These are phyloP conservation scores for Centruroides vittatus DNA, from an alignment of 1,140 invertebrate genomes.

Conservation along the genomic window DNA sequence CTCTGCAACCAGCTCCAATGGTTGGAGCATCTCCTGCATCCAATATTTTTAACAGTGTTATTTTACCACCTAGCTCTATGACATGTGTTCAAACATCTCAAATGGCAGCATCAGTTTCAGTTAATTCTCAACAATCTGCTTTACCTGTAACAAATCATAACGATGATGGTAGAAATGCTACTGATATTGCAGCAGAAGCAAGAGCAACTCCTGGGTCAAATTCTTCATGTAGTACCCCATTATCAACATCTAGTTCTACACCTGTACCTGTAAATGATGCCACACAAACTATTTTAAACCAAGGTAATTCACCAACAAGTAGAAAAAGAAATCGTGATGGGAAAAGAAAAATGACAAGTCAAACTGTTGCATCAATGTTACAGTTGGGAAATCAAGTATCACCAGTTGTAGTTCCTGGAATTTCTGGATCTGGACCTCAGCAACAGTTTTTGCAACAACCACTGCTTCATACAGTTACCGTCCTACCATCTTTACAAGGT, in stretches of 20 bases:
- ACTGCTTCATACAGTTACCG: slow-evolving; percentile 13
- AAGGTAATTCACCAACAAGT: slow-evolving; percentile 24
- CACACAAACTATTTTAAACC: slow-evolving; percentile 7
- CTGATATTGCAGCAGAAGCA: slow-evolving; percentile 10
- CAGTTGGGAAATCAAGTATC: slow-evolving; percentile 48
- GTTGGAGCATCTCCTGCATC: slow-evolving; percentile 6
- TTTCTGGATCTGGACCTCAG: slow-evolving; percentile 2
- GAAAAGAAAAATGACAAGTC: slow-evolving; percentile 51
- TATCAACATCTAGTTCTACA: slow-evolving; percentile 17
- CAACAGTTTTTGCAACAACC: slow-evolving; percentile 14
- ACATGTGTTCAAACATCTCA: slow-evolving; percentile 6
- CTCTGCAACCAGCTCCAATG: slow-evolving; percentile 6
- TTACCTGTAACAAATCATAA: neutral
- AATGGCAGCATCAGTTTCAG: neutral
- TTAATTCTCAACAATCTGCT: slow-evolving; percentile 3
- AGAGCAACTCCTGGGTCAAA: slow-evolving; percentile 12
- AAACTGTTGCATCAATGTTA: slow-evolving; percentile 56
- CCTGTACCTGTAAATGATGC: slow-evolving; percentile 12
- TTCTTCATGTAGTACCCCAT: slow-evolving; percentile 16
- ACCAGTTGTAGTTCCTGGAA: slow-evolving; percentile 1
- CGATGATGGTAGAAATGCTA: slow-evolving; percentile 7
- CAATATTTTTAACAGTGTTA: slow-evolving; percentile 11
- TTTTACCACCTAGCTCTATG: slow-evolving; percentile 10
- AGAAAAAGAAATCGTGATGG: slow-evolving; percentile 45
- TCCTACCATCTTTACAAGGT: slow-evolving; percentile 7